Evolutionary conservation across 1,140 invertebrate species (phyloP).

Genomic region (Nylanderia fulva): DNA sequence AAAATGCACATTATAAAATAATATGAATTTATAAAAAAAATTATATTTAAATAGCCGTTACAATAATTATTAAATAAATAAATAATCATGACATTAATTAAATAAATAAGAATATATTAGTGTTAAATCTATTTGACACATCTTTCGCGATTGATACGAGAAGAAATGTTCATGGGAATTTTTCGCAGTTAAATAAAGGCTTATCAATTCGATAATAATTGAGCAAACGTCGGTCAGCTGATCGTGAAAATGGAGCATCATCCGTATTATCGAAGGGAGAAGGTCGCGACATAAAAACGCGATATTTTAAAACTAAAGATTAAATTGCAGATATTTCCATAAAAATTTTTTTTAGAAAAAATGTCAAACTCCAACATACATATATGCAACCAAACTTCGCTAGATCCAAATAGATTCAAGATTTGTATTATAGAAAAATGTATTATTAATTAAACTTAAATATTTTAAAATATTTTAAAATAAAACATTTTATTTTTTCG

Average conservation of each 20-base stretch:
- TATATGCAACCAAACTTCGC: neutral
- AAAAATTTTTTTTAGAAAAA: neutral
- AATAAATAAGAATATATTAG: neutral
- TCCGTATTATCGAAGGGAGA: conserved; percentile 24
- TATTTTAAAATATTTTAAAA: neutral
- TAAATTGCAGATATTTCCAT: conserved; percentile 7
- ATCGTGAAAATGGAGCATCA: conserved; percentile 50
- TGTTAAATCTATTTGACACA: neutral
- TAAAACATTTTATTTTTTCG: neutral
- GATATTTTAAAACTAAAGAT: conserved; percentile 17
- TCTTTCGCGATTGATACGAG: neutral
- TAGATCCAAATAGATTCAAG: neutral
- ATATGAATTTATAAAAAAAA: neutral
- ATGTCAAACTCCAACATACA: neutral
- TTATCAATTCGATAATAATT: conserved; percentile 42
- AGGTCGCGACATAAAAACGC: conserved; percentile 32
- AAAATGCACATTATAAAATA: neutral
- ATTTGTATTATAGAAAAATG: neutral
- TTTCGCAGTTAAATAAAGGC: conserved; percentile 6
- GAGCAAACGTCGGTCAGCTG: conserved; percentile 26
- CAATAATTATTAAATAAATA: neutral
- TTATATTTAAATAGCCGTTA: neutral
- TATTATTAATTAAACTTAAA: neutral
- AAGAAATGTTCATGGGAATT: neutral
- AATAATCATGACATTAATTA: neutral